Percentiles rank a stretch among this genome's conserved stretches.
These are phyloP conservation scores for Cyclina sinensis DNA, from an alignment of 1,140 invertebrate genomes.

Conservation along the genomic window DNA sequence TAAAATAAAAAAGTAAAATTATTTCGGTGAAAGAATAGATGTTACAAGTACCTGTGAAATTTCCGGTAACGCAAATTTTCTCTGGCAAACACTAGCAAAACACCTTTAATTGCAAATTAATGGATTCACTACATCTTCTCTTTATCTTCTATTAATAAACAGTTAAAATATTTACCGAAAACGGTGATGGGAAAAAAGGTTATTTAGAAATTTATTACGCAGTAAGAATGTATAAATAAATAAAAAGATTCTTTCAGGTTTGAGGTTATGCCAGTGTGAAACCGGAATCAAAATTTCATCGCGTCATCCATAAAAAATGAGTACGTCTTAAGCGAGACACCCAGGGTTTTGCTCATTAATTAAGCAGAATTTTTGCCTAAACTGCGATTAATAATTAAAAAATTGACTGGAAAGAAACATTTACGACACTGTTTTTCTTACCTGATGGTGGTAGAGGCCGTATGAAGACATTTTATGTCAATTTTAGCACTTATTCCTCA, in stretches of 20 bases:
- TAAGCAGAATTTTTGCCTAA: constrained; percentile 61
- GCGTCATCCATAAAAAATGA: constrained; percentile 69
- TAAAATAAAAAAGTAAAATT: no score
- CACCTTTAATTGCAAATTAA: background rate
- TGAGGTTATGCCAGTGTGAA: background rate
- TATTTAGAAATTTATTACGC: constrained; percentile 45
- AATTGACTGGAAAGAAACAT: constrained; percentile 37
- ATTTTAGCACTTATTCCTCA: constrained; percentile 46
- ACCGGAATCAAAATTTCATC: constrained; percentile 65
- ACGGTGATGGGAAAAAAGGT: background rate
- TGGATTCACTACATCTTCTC: background rate
- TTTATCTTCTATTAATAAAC: constrained; percentile 5
- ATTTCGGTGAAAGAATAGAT: no score
- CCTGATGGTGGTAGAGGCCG: constrained; percentile 63
- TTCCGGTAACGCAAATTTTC: no score
- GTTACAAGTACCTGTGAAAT: no score
- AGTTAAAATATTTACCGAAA: constrained; percentile 41
- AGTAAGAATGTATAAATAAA: constrained; percentile 61
- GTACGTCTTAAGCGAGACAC: constrained; percentile 1
- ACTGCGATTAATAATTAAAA: constrained; percentile 62
- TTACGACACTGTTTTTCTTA: constrained; percentile 53
- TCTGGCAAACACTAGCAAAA: no score
- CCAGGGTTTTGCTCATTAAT: constrained; percentile 44
- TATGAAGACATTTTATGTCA: constrained; percentile 59
- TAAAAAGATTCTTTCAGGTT: background rate